Base-by-base conservation (phyloP, 2,797 vertebrate genomes). In the Philypnodon macrostomus region DNA sequence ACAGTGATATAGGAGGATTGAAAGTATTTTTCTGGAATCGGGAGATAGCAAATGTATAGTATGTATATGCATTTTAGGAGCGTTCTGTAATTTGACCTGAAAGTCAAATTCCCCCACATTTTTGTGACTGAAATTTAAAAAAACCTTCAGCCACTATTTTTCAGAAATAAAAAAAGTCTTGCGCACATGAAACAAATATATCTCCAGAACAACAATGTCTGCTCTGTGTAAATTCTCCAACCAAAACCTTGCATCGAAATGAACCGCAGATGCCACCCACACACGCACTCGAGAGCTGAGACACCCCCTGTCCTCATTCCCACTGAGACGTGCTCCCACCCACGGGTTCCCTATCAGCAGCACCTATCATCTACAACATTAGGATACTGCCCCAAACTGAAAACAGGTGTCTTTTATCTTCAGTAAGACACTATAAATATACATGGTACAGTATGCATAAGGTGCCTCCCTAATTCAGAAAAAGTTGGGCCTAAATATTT, bases 241-340 rank as follows among this genome's bases (percentile, higher is more conserved):
- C 45, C 32, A 58, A 53, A 27, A 35, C 42, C 23, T 58, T 27
- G 41, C 13, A 3, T 17, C n/a, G n/a, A 30, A 44, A 42, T 37
- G 30, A 76, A 82, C 83, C 80, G 30, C 80, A 81, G 60, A 54
- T 18, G 57, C 70, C 78, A 31, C 77, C 78, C 80, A 80, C 79
- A 63, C 48, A 53, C 48, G 30, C 67, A 70, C 40, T 68, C 53
- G 51, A 73, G 56, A 73, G 49, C 66, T 50, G 11, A 51, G 53
- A 42, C 47, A 30, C 58, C 7, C 58, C n/a, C n/a, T n/a, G n/a
- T n/a, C n/a, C 54, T 49, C 17, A n/a, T 29, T 26, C 44, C 50
- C 35, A 23, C 45, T 19, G 29, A 54, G 52, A 41, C 44, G 31
- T 37, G 40, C 26, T 27, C 59, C 60, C 51, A 42, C 60, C 63